Base-by-base conservation (phyloP, 2,113 vertebrate species). In the Psittacula cyanocephala region DNA sequence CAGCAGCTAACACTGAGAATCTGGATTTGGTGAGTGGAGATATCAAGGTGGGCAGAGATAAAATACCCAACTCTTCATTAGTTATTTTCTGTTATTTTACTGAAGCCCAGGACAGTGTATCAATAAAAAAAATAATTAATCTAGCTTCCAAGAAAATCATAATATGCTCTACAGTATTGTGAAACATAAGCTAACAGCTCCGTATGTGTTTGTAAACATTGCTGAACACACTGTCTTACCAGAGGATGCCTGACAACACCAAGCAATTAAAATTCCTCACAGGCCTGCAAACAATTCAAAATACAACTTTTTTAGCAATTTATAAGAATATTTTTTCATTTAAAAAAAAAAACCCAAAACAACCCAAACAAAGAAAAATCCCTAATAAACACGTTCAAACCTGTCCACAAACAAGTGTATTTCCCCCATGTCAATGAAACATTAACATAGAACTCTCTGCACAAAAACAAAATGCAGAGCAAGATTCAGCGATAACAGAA, bases 191-290 rank as follows among this genome's bases (percentile, higher is more conserved):
- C 47, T 46, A 49, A 31, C 23, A 13, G 6, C 18, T 65, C 50
- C 3, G 2, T 2, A 16, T 0, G 0, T 17, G 13, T 47, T 52
- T 47, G 25, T 8, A 52, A 69, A 46, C 11, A 15, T 2, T 13
- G 18, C 18, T 39, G 31, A 72, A 55, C 29, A 43, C 6, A 23
- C 43, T 11, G 4, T 53, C 52, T 78, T 46, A 59, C 28, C 14
- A 5, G 9, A 25, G 18, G 14, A 59, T 28, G 16, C 57, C 49
- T 10, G 7, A 81, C 25, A 18, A 17, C 27, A 77, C 10, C 31
- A 43, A 47, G 9, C 22, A 59, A 35, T 31, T 33, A 31, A 14
- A 11, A n/a, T 74, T 79, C 37, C 65, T 49, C 31, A 19, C 19
- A 72, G 13, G 16, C 33, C 27, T 27, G 11, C 27, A 17, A 44